Percentiles rank a stretch among this genome's conserved stretches.
Conservation (phyloP, 1,140 invertebrate genomes). For the Papilio glaucus region DNA sequence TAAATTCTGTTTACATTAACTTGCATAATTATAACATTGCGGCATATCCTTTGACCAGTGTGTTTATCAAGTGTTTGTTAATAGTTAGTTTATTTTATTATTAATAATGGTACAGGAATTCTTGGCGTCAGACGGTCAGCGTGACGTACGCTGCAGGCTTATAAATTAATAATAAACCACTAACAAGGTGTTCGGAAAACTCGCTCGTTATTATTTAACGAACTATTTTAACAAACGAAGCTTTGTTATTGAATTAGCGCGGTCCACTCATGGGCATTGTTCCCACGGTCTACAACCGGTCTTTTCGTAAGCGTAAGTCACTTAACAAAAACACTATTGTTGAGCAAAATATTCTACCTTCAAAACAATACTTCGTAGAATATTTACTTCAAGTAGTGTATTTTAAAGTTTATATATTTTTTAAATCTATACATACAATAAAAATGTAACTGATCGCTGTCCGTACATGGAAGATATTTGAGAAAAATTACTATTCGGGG, state of each 20-base stretch:
- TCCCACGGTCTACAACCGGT: slow-evolving; percentile 46
- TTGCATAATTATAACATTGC: not conserved
- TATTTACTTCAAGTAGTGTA: no score
- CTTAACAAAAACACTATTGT: slow-evolving; percentile 18
- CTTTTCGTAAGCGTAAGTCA: slow-evolving; percentile 32
- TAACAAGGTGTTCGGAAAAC: slow-evolving; percentile 61
- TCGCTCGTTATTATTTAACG: slow-evolving; percentile 56
- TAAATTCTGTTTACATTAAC: not conserved
- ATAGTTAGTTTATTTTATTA: slow-evolving; percentile 3
- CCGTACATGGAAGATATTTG: no score
- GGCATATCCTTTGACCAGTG: slow-evolving; percentile 12
- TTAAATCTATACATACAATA: no score
- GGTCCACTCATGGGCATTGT: slow-evolving; percentile 40
- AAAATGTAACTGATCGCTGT: no score
- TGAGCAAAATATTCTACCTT: not conserved
- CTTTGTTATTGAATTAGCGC: slow-evolving; percentile 69
- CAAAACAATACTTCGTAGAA: no score
- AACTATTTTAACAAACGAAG: slow-evolving; percentile 41
- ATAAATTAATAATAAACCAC: slow-evolving; percentile 63
- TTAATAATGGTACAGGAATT: not conserved
- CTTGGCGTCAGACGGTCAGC: not conserved
- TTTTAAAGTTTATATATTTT: no score
- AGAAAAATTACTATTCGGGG: no score
- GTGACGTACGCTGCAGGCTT: slow-evolving; percentile 38
- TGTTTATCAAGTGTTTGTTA: not conserved